A percentile compares a stretch with the other conserved stretches of the same genome.
phyloP scores from a whole-genome alignment of 2,888 invertebrate species.

The Neoitamus cyanurus region DNA sequence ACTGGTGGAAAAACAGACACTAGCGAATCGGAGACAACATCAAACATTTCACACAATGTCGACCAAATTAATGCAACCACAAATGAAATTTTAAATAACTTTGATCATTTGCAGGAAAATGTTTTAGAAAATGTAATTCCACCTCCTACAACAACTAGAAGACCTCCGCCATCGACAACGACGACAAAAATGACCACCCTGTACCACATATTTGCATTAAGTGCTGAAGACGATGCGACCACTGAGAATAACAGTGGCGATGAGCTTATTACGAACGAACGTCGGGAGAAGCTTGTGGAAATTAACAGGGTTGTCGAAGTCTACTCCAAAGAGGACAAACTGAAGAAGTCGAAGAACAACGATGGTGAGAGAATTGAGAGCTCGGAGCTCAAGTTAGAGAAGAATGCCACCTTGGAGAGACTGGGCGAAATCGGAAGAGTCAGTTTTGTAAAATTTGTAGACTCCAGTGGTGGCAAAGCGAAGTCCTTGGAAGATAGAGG shows the following conservation, averaged over 20 bases:
- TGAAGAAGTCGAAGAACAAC: conserved; percentile 69
- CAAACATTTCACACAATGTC: conserved; percentile 49
- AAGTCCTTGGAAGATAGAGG: conserved; percentile 55
- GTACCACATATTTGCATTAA: conserved; percentile 68
- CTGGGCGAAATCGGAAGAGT: conserved; percentile 78
- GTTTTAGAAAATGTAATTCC: conserved; percentile 43
- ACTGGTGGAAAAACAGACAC: conserved; percentile 48
- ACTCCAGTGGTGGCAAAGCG: conserved; percentile 55
- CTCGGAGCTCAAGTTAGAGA: conserved; percentile 70
- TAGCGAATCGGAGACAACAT: conserved; percentile 46
- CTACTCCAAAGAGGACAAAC: conserved; percentile 73
- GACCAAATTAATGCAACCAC: conserved; percentile 49
- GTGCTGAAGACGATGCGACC: conserved; percentile 60
- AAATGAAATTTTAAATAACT: conserved; percentile 50
- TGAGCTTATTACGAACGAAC: conserved; percentile 7
- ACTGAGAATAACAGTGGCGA: conserved; percentile 56
- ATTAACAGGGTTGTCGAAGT: conserved; percentile 78
- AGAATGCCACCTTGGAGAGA: conserved; percentile 72
- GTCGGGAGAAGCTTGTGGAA: conserved; percentile 72
- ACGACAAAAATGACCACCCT: conserved; percentile 63
- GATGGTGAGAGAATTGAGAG: conserved; percentile 70
- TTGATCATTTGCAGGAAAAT: conserved; percentile 51
- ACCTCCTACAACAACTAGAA: conserved; percentile 45
- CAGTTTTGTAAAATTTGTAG: conserved; percentile 76
- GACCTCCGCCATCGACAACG: conserved; percentile 52